These are phyloP conservation scores for Callimorpha dominula DNA, from an alignment of 2,888 invertebrate genomes.

Conservation along the genomic window DNA sequence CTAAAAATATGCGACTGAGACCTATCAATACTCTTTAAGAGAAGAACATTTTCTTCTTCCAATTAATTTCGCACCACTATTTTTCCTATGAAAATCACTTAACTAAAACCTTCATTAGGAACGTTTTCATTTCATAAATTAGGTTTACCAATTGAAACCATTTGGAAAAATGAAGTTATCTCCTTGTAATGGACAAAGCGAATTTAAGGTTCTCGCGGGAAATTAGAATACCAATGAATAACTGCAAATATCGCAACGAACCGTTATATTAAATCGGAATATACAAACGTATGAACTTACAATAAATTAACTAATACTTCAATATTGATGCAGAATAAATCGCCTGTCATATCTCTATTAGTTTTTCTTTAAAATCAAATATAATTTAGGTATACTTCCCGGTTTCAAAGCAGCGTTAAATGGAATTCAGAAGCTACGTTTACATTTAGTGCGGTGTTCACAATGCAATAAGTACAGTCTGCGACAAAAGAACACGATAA, in stretches of 20 bases:
- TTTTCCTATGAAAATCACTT: background rate
- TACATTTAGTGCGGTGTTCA: background rate
- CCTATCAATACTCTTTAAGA: too few species aligned
- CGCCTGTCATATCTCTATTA: too few species aligned
- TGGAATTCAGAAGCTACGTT: background rate
- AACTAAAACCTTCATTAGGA: background rate
- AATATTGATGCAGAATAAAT: too few species aligned
- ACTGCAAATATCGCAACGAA: slow-evolving; percentile 32
- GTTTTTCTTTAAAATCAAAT: background rate
- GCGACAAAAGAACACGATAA: background rate
- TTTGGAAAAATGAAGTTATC: slow-evolving; percentile 31
- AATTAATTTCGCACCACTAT: too few species aligned
- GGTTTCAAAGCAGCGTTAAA: background rate
- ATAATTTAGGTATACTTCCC: background rate
- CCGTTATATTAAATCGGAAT: background rate
- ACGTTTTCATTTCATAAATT: background rate
- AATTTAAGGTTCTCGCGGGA: slow-evolving; percentile 15
- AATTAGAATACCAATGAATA: slow-evolving; percentile 39
- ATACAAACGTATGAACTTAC: too few species aligned
- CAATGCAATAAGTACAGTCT: background rate
- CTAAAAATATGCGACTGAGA: too few species aligned
- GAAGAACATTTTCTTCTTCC: too few species aligned
- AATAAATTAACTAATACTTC: too few species aligned
- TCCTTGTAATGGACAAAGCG: slow-evolving; percentile 20
- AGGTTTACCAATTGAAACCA: slow-evolving; percentile 14